Evolutionary conservation across 2,888 invertebrate species (phyloP), one percentile per base, ranked within the genome.

Genomic region (Harmothoe impar): DNA sequence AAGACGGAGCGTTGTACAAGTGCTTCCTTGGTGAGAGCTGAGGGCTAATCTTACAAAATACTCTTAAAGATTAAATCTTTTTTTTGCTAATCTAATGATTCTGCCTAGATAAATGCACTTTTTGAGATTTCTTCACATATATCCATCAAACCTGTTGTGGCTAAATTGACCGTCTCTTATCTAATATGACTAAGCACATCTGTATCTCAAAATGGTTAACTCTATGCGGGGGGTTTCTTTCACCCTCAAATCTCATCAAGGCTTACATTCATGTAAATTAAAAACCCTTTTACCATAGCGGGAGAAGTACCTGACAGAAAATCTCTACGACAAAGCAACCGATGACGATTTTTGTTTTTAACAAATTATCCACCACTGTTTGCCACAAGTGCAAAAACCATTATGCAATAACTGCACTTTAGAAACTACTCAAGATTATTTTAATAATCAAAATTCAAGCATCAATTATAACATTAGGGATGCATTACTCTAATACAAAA

Each of bases 11-110:
- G 5, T 43, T 17, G 31, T 81, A 81, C 81, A 81, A 81, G 81
- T 81, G 81, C 81, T 0, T 43, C 81, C 81, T 81, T 81, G 81
- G 35, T 81, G 81, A 81, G 81, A 81, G 43, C 33, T 43, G 81
- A 81, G 35, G 81, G 81, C 20, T 35, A 81, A 3, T 7, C 31
- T 15, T 31, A 62, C 15, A 62, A 43, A 7, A n/a, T 62, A 62
- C 20, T n/a, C 62, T 20, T 52, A 20, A n/a, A 62, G 0, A 12
- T n/a, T n/a, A 12, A n/a, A 62, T 62, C 23, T 12, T 1, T 20
- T 62, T 62, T n/a, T n/a, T n/a, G n/a, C n/a, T n/a, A n/a, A n/a
- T n/a, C n/a, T n/a, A n/a, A n/a, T n/a, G n/a, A n/a, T n/a, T n/a
- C n/a, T n/a, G n/a, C n/a, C n/a, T n/a, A n/a, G n/a, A 15, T 43